Percentiles rank a stretch among this genome's conserved stretches.
Evolutionary conservation across 1,140 invertebrate species (phyloP).

Genomic region (Ditylenchus dipsaci): DNA sequence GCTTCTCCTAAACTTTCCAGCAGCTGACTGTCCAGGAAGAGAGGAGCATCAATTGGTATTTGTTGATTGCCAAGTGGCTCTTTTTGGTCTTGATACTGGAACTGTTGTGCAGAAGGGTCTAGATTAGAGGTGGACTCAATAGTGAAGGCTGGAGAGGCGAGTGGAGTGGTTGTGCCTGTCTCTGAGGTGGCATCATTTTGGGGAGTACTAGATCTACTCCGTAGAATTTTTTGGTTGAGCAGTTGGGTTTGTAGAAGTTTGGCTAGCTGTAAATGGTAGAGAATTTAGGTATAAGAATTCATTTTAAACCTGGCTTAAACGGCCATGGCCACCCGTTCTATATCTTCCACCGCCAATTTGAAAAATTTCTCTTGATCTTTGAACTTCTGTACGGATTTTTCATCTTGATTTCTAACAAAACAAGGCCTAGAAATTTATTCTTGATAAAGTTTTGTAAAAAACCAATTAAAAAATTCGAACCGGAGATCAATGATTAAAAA

Average conservation of each 20-base stretch:
- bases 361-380: too few species aligned
- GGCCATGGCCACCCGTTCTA: too few species aligned
- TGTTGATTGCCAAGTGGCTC: slow-evolving; percentile 7
- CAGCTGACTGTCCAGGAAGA: slow-evolving; percentile 11
- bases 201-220: not conserved
- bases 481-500: too few species aligned
- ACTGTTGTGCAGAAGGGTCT: slow-evolving; percentile 29
- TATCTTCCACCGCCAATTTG: too few species aligned
- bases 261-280: not conserved
- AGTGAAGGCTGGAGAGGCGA: slow-evolving; percentile 47
- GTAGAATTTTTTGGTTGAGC: too few species aligned
- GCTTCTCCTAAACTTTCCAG: not conserved
- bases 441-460: too few species aligned
- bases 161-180: slow-evolving; percentile 36
- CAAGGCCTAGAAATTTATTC: too few species aligned
- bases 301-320: too few species aligned
- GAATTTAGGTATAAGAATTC: too few species aligned
- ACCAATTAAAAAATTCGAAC: too few species aligned
- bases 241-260: not conserved
- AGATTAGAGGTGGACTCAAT: slow-evolving; percentile 30
- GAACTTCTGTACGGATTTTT: too few species aligned
- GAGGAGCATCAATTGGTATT: slow-evolving; percentile 49
- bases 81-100: slow-evolving; percentile 34
- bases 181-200: slow-evolving; percentile 16
- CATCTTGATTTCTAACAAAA: too few species aligned